Evolutionary conservation across 2,797 vertebrate genomes (phyloP).

Genomic region (Scarus forsteni): DNA sequence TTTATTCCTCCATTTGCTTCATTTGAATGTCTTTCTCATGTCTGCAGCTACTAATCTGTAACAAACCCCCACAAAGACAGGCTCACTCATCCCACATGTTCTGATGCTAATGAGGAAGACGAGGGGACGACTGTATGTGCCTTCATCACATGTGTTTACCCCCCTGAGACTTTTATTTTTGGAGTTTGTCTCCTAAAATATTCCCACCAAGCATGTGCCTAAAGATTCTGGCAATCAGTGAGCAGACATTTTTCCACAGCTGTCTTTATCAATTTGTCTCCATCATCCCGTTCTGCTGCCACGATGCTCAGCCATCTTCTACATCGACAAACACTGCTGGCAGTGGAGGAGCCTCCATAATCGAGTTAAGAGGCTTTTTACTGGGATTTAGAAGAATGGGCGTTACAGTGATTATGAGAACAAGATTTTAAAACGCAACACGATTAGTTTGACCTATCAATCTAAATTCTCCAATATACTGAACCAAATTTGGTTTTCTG

Average conservation of each 20-base stretch:
- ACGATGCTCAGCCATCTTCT: slow-evolving; percentile 43
- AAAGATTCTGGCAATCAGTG: slow-evolving; percentile 50
- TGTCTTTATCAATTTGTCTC: slow-evolving; percentile 63
- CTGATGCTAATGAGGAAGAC: slow-evolving; percentile 27
- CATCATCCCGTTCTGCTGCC: slow-evolving; percentile 17
- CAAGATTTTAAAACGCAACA: background rate
- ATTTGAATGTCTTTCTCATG: slow-evolving; percentile 16
- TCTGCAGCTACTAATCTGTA: slow-evolving; percentile 23
- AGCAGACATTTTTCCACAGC: slow-evolving; percentile 63
- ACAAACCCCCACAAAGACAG: slow-evolving; percentile 10
- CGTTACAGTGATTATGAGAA: background rate
- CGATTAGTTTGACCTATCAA: slow-evolving; percentile 3
- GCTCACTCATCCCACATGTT: slow-evolving; percentile 26
- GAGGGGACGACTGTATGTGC: slow-evolving; percentile 39
- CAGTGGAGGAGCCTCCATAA: background rate
- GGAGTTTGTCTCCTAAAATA: slow-evolving; percentile 57
- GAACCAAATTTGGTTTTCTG: background rate
- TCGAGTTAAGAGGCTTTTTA: slow-evolving; percentile 13
- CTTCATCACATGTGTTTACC: slow-evolving; percentile 37
- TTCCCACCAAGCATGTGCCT: slow-evolving; percentile 54
- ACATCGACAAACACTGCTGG: slow-evolving; percentile 38
- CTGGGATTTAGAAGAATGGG: slow-evolving; percentile 1
- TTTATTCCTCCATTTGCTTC: slow-evolving; percentile 31
- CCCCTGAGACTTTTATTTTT: slow-evolving; percentile 61
- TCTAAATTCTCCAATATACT: background rate